Evolutionary conservation across 2,888 invertebrate species (phyloP).

Genomic region (Nematopogon swammerdamellus): DNA sequence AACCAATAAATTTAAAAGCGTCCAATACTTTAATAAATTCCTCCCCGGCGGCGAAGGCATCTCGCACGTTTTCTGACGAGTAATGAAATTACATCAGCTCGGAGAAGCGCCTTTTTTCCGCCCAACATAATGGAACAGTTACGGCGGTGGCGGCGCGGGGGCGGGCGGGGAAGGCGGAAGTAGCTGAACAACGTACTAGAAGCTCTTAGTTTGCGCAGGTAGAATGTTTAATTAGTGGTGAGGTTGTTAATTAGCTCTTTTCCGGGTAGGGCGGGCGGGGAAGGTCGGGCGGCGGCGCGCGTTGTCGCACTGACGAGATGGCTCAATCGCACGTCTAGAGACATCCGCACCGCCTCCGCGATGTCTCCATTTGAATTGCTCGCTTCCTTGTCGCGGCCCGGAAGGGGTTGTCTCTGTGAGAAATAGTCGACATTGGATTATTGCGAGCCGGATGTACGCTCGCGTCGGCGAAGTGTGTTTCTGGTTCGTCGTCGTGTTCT

Average conservation of each 20-base stretch:
- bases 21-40: no score
- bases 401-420: no score
- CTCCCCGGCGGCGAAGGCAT: no score
- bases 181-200: neutral
- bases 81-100: neutral
- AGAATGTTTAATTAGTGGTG: neutral
- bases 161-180: neutral
- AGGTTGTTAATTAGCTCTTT: neutral
- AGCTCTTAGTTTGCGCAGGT: neutral
- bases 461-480: no score
- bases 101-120: neutral
- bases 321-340: neutral
- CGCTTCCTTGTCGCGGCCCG: no score
- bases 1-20: no score
- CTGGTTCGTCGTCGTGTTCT: no score
- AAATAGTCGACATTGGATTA: no score
- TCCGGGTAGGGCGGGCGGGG: neutral
- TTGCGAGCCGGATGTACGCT: no score
- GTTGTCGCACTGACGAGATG: neutral
- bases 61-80: neutral
- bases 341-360: neutral
- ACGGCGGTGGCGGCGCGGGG: neutral
- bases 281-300: neutral
- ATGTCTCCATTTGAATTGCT: neutral
- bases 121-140: neutral